phyloP scores from a whole-genome alignment of 1,140 invertebrate species.

The Berghia stephanieae region DNA sequence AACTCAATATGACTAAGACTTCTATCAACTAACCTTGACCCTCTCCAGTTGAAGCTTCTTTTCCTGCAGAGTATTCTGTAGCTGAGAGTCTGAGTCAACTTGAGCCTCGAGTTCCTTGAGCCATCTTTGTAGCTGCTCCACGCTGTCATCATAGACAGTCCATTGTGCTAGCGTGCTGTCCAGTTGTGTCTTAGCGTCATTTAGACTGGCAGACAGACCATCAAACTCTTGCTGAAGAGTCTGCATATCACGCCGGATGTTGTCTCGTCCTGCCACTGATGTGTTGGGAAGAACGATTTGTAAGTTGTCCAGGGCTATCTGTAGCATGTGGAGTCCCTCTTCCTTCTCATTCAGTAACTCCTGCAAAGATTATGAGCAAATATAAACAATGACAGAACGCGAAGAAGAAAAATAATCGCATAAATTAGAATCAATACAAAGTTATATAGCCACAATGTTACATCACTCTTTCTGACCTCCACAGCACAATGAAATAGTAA shows the following conservation, averaged over 20 bases:
- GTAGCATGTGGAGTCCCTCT: slow-evolving; percentile 87
- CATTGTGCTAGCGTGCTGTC: slow-evolving; percentile 74
- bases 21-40: slow-evolving; percentile 79
- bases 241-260: slow-evolving; percentile 84
- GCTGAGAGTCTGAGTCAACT: slow-evolving; percentile 88
- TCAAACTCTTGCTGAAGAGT: slow-evolving; percentile 92
- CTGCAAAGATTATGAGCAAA: too few relatives aligned
- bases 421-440: too few relatives aligned
- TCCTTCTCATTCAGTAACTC: slow-evolving; percentile 70
- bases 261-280: slow-evolving; percentile 84
- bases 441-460: background rate
- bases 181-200: slow-evolving; percentile 89
- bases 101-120: slow-evolving; percentile 88
- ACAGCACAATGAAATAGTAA: background rate
- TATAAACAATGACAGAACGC: too few relatives aligned
- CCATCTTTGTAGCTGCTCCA: slow-evolving; percentile 90
- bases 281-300: slow-evolving; percentile 94
- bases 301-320: slow-evolving; percentile 85
- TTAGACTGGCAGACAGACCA: slow-evolving; percentile 83
- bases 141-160: slow-evolving; percentile 61
- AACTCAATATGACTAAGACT: too few relatives aligned
- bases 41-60: slow-evolving; percentile 93
- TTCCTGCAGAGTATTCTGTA: slow-evolving; percentile 90
- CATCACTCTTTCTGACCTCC: background rate
- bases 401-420: background rate